Percentiles rank a stretch among this genome's conserved stretches.
Conservation (phyloP, 2,113 vertebrate genomes). For the Eulemur rufifrons region DNA sequence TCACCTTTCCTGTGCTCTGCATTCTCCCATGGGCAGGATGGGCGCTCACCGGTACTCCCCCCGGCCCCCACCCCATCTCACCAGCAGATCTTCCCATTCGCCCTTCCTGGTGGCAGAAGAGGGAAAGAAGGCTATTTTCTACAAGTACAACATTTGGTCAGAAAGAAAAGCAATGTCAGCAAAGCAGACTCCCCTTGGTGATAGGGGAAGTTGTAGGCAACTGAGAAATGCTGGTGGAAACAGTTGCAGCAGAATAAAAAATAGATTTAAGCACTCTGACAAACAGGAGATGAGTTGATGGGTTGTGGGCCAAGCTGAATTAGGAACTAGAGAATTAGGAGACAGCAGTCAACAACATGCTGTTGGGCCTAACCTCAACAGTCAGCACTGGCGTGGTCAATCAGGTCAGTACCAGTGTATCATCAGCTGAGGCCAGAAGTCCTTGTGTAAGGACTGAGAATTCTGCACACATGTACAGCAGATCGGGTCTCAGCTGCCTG, state of each 20-base stretch:
- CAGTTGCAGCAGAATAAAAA: background rate
- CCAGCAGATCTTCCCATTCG: background rate
- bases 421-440: background rate
- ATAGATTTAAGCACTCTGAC: background rate
- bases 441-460: background rate
- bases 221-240: background rate
- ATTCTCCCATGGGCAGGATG: background rate
- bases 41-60: background rate
- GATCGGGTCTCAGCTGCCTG: background rate
- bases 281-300: background rate
- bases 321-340: background rate
- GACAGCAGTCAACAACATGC: background rate
- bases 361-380: background rate
- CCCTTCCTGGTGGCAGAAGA: background rate
- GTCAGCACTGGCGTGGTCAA: background rate
- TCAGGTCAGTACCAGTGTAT: background rate
- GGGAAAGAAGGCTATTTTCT: background rate
- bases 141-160: background rate
- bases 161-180: background rate
- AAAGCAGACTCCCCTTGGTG: background rate
- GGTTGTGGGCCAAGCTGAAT: background rate
- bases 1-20: rapidly evolving
- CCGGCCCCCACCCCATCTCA: background rate
- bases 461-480: background rate
- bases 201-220: background rate